phyloP scores from a whole-genome alignment of 2,888 invertebrate species.

The Axea sp. region DNA sequence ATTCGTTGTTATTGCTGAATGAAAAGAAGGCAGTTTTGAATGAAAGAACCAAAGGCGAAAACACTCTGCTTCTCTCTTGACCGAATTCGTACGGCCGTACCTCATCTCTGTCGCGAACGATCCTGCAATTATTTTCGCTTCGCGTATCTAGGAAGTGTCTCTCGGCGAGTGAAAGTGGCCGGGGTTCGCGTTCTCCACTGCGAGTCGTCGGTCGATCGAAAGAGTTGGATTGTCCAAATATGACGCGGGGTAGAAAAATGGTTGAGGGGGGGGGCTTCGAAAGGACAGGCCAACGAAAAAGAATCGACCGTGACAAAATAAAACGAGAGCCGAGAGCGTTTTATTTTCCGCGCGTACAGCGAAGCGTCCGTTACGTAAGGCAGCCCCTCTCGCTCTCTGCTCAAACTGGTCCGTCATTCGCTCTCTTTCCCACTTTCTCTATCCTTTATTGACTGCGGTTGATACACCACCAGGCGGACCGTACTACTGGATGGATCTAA shows the following conservation, averaged over 20 bases:
- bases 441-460: slow-evolving; percentile 37
- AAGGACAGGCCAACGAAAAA: slow-evolving; percentile 5
- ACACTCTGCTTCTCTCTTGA: too few species aligned
- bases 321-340: not conserved
- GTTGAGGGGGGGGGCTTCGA: slow-evolving; percentile 2
- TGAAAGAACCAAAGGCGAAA: too few species aligned
- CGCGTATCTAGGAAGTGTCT: slow-evolving; percentile 72
- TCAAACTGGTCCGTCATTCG: slow-evolving; percentile 50
- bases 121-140: slow-evolving; percentile 64
- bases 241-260: slow-evolving; percentile 39
- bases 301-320: not conserved
- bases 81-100: too few species aligned
- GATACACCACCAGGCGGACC: slow-evolving; percentile 33
- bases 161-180: slow-evolving; percentile 72
- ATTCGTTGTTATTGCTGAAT: too few species aligned
- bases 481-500: slow-evolving; percentile 52
- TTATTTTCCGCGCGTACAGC: slow-evolving; percentile 19
- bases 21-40: too few species aligned
- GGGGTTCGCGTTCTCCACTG: slow-evolving; percentile 12
- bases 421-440: slow-evolving; percentile 61
- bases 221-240: slow-evolving; percentile 25
- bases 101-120: slow-evolving; percentile 43
- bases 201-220: slow-evolving; percentile 18
- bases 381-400: slow-evolving; percentile 50
- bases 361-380: slow-evolving; percentile 42